Evolutionary conservation across 2,113 vertebrate species (phyloP), one percentile per base, ranked within the genome.

Genomic region (Rhinolophus sinicus): DNA sequence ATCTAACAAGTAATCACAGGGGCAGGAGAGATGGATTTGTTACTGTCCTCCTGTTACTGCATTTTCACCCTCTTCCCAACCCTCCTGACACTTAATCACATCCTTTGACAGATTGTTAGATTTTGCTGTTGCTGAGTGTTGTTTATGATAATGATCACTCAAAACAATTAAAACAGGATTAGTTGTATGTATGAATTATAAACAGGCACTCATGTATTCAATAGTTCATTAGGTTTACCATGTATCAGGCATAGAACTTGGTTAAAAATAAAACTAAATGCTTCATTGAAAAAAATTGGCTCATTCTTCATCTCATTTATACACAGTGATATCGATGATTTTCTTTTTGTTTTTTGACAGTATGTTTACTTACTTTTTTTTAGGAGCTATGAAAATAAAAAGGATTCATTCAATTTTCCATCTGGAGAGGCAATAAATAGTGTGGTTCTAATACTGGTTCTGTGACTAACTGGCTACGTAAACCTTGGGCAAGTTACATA

Each of bases 151-250:
- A 94, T 83, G 38, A 91, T 91, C 35, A 64, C 73, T 95, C 28
- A 58, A 88, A 88, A 88, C 81, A 86, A 97, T 95, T 95, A 85
- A 76, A 94, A 90, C 15, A 40, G 35, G 83, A 91, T 93, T 94
- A 82, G 26, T 13, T 86, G 38, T 26, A 44, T 76, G 35, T 47
- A 83, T 85, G 28, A 82, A 88, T 96, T 88, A 73, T 40, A 94
- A 97, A 69, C 35, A 94, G 22, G 28, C 38, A 90, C 26, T 95
- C 28, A 64, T 72, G 96, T 75, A 90, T 52, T 90, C 33, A 94
- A 54, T 52, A 85, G 22, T 85, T 92, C 75, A 94, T 94, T 93
- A 77, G 38, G 19, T 44, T 77, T 89, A 82, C 4, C 22, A 62
- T 30, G 1, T 50, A 80, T 7, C 50, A 60, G 78, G 47, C 44